Conservation (phyloP, 2,797 vertebrate genomes). For the Helarctos malayanus region DNA sequence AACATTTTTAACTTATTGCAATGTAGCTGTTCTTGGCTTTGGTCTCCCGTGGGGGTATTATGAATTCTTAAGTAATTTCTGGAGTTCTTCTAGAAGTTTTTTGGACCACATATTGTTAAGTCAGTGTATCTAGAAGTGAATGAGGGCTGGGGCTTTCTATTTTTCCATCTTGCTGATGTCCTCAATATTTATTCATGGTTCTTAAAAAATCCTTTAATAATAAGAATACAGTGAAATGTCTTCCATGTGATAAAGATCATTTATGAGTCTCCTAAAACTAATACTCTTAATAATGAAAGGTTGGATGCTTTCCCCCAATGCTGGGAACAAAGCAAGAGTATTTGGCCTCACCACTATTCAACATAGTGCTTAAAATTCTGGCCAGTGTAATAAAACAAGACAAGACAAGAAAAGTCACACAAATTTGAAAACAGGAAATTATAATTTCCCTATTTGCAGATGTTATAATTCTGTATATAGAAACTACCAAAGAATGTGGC, state of each 20-base stretch:
- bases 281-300: background rate
- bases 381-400: background rate
- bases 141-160: background rate
- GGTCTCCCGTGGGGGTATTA: background rate
- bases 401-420: background rate
- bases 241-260: background rate
- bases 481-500: background rate
- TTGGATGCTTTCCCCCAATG: background rate
- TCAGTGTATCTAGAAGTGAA: background rate
- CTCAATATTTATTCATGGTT: background rate
- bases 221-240: background rate
- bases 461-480: background rate
- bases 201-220: background rate
- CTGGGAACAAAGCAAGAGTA: background rate
- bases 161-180: background rate
- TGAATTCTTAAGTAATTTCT: background rate
- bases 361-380: background rate
- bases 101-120: no score
- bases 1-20: background rate
- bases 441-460: background rate
- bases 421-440: background rate
- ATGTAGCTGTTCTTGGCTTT: background rate
- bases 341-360: background rate
- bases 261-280: background rate
- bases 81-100: background rate